Evolutionary conservation across 2,797 vertebrate species (phyloP).

Genomic region (Limosa lapponica): DNA sequence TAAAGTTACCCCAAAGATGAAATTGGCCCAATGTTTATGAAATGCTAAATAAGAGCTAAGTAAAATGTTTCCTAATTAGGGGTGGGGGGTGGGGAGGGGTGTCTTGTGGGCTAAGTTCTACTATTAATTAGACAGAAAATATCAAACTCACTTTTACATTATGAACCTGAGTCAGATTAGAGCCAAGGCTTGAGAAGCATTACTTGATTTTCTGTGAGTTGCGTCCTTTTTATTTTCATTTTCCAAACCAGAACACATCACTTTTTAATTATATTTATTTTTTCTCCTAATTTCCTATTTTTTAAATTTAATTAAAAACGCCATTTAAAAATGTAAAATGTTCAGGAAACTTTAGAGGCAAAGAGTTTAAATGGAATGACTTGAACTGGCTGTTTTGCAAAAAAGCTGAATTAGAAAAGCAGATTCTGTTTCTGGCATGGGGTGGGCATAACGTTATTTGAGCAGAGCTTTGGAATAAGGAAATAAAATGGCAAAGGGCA

Average conservation of each 20-base stretch:
- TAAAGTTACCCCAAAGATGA: slow-evolving; percentile 63
- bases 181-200: neutral
- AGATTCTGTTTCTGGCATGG: slow-evolving; percentile 15
- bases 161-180: neutral
- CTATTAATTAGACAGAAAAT: slow-evolving; percentile 36
- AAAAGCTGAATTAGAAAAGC: slow-evolving; percentile 46
- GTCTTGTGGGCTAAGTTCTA: neutral
- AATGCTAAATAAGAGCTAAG: slow-evolving; percentile 63
- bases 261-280: slow-evolving; percentile 50
- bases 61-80: slow-evolving; percentile 26
- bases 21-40: slow-evolving; percentile 60
- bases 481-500: slow-evolving; percentile 60
- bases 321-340: slow-evolving; percentile 4
- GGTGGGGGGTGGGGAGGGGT: neutral
- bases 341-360: slow-evolving; percentile 50
- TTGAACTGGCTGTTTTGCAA: slow-evolving; percentile 42
- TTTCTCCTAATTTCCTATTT: neutral
- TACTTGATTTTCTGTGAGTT: neutral
- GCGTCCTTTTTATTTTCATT: slow-evolving; percentile 27
- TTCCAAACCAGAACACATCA: slow-evolving; percentile 26
- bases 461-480: slow-evolving; percentile 27
- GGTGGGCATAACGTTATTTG: slow-evolving; percentile 15
- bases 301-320: slow-evolving; percentile 50
- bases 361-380: slow-evolving; percentile 38
- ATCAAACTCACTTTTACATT: neutral